Percentiles rank a stretch among this genome's conserved stretches.
These are phyloP conservation scores for Rafetus swinhoei DNA, from an alignment of 2,113 vertebrate genomes.

Conservation along the genomic window DNA sequence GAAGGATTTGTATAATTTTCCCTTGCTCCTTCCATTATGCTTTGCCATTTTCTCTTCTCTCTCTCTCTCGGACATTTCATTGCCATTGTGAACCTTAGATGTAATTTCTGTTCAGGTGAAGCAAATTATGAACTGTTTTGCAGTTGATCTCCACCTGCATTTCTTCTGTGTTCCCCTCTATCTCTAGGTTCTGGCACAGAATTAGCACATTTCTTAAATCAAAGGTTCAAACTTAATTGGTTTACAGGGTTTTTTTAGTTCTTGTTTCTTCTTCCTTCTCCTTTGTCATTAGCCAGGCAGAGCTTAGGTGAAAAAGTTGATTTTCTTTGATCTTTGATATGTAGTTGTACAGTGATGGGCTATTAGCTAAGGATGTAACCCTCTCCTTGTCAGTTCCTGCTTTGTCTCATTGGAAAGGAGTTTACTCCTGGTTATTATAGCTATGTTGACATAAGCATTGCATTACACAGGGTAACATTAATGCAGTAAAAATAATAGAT, in stretches of 20 bases:
- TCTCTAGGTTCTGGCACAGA: not conserved
- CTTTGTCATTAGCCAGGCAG: not conserved
- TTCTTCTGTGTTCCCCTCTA: not conserved
- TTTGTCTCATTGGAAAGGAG: not conserved
- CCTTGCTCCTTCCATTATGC: not conserved
- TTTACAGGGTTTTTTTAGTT: not conserved
- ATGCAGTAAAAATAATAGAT: not conserved
- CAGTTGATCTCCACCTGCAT: not conserved
- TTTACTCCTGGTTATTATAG: accelerated
- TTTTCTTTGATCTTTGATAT: not conserved
- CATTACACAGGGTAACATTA: not conserved
- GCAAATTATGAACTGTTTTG: not conserved
- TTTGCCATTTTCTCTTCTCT: not conserved
- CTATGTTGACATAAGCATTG: not conserved
- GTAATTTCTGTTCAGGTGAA: not conserved
- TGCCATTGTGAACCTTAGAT: not conserved
- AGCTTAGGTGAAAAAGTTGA: accelerated
- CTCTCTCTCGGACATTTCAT: not conserved
- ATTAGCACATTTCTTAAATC: not conserved
- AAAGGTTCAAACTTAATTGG: not conserved
- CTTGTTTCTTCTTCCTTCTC: conserved; percentile 6
- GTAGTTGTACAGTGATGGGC: conserved; percentile 2
- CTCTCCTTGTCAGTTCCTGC: accelerated
- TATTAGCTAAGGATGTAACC: not conserved
- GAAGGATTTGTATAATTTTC: not conserved